Percentiles rank a stretch among this genome's conserved stretches.
These are phyloP conservation scores for Acanthosoma haemorrhoidale DNA, from an alignment of 2,888 invertebrate genomes.

Conservation along the genomic window DNA sequence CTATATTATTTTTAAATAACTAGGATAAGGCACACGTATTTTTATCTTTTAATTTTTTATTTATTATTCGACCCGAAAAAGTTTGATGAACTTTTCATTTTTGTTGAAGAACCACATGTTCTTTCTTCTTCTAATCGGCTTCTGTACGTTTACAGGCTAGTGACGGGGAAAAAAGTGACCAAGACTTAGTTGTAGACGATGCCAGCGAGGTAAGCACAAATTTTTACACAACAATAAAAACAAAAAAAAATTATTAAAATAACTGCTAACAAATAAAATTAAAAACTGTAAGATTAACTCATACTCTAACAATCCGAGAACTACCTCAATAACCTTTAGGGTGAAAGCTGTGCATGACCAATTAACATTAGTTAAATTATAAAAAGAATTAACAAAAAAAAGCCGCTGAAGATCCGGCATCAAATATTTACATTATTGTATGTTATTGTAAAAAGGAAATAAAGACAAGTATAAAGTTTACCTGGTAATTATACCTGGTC, in stretches of 20 bases:
- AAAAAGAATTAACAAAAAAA: background rate
- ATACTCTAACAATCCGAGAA: background rate
- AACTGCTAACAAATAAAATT: constrained; percentile 8
- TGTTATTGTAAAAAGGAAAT: constrained; percentile 29
- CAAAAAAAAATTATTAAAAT: background rate
- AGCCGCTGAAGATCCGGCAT: background rate
- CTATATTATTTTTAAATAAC: no score
- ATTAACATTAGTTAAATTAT: constrained; percentile 21
- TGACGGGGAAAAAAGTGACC: constrained; percentile 80
- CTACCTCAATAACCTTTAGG: constrained; percentile 18
- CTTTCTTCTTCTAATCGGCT: constrained; percentile 37
- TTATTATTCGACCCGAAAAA: constrained; percentile 20
- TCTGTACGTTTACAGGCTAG: constrained; percentile 56
- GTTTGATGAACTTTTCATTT: background rate
- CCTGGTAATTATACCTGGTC: constrained; percentile 30
- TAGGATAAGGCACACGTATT: constrained; percentile 14
- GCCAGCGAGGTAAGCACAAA: constrained; percentile 65
- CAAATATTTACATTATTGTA: constrained; percentile 15
- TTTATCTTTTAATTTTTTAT: constrained; percentile 9
- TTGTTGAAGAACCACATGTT: constrained; percentile 27
- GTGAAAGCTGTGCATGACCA: constrained; percentile 25
- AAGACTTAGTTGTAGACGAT: constrained; percentile 91
- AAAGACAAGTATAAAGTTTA: constrained; percentile 29
- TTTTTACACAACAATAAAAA: constrained; percentile 23
- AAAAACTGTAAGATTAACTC: background rate